Conservation (phyloP, 2,113 vertebrate species). For the Cryptomyrus ogoouensis region DNA sequence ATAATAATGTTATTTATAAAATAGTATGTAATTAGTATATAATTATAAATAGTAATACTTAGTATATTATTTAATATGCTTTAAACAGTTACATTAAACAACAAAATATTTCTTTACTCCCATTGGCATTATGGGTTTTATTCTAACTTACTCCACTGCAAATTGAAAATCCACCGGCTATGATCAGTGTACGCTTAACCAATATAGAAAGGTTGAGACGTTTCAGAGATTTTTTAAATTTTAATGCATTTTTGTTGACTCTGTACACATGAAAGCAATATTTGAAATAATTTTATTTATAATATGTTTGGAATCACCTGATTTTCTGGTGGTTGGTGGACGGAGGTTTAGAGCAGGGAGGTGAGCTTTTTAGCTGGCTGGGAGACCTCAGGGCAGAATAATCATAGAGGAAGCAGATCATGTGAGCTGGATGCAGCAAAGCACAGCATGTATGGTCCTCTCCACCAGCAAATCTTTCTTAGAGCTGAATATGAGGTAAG, state of each 20-base stretch:
- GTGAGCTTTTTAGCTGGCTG: neutral
- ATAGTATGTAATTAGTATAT: neutral
- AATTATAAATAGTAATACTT: neutral
- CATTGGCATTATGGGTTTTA: neutral
- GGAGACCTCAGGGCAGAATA: neutral
- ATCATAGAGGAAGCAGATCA: neutral
- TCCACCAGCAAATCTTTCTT: neutral
- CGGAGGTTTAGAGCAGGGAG: neutral
- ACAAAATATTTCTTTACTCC: neutral
- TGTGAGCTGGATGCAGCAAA: neutral
- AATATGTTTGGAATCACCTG: conserved; percentile 17
- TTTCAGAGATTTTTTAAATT: neutral
- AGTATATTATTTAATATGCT: neutral
- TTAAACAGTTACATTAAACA: neutral
- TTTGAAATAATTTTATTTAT: conserved; percentile 11
- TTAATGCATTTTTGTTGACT: conserved; percentile 15
- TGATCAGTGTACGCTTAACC: neutral
- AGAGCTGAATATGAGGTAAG: neutral
- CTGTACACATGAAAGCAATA: conserved; percentile 23
- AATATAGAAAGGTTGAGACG: neutral
- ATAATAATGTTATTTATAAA: neutral
- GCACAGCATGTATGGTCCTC: neutral
- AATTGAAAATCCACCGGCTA: too few species aligned
- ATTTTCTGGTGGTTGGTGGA: conserved; percentile 4
- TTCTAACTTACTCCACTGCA: neutral